phyloP scores from a whole-genome alignment of 2,797 vertebrate species.

The Hybognathus amarus region DNA sequence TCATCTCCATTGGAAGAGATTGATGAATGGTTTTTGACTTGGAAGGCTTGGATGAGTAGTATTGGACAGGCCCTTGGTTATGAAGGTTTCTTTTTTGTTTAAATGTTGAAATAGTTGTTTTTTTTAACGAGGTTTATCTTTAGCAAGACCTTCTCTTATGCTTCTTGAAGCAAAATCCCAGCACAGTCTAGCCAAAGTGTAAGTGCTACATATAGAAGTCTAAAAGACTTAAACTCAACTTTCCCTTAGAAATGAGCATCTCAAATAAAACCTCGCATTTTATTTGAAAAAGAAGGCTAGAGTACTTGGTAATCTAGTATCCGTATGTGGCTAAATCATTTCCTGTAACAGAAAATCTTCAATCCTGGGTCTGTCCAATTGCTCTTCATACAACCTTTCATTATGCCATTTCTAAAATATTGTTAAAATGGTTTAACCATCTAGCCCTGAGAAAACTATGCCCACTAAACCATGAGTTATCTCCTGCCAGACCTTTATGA shows the following conservation, averaged over 20 bases:
- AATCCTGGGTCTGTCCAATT: slow-evolving; percentile 39
- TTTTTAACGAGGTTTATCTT: slow-evolving; percentile 14
- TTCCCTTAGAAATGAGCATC: slow-evolving; percentile 73
- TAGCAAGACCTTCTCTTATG: slow-evolving; percentile 10
- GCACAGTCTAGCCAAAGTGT: slow-evolving; percentile 16
- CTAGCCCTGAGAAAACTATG: slow-evolving; percentile 74
- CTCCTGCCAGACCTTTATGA: slow-evolving; percentile 47
- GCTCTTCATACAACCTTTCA: slow-evolving; percentile 40
- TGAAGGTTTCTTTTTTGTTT: not conserved
- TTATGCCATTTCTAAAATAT: slow-evolving; percentile 58
- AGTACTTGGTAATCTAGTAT: slow-evolving; percentile 43
- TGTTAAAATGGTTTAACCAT: slow-evolving; percentile 59
- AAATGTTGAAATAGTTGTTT: not conserved
- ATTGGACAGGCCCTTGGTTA: slow-evolving; percentile 41
- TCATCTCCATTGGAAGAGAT: slow-evolving; percentile 56
- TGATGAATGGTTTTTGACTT: slow-evolving; percentile 55
- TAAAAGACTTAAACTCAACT: not conserved
- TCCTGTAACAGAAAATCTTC: slow-evolving; percentile 38
- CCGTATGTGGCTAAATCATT: slow-evolving; percentile 13
- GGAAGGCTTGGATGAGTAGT: slow-evolving; percentile 57
- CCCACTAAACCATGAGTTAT: slow-evolving; percentile 61
- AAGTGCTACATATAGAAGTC: slow-evolving; percentile 43
- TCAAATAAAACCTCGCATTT: not conserved
- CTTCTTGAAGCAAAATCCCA: slow-evolving; percentile 7
- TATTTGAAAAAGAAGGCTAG: slow-evolving; percentile 12